phyloP scores from a whole-genome alignment of 2,888 invertebrate species.

The Bembecia ichneumoniformis region DNA sequence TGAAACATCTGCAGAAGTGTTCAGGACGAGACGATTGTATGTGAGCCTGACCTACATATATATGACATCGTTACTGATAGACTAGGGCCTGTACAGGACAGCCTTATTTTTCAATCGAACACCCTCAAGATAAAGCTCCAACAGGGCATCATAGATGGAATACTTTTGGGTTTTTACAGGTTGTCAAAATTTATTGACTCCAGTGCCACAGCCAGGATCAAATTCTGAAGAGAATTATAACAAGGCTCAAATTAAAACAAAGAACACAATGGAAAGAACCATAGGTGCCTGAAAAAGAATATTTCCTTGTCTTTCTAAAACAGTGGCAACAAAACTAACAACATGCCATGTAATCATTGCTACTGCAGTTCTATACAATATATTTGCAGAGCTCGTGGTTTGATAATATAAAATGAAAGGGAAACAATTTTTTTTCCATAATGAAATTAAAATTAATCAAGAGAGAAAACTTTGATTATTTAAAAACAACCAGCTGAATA shows the following conservation, averaged over 20 bases:
- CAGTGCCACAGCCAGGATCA: neutral
- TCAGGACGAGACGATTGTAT: slow-evolving; percentile 2
- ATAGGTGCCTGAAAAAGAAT: slow-evolving; percentile 5
- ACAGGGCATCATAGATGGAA: neutral
- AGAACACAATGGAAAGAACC: slow-evolving; percentile 3
- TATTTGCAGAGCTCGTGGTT: too few species aligned
- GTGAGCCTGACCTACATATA: slow-evolving; percentile 3
- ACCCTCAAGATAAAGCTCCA: neutral
- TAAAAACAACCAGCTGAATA: too few species aligned
- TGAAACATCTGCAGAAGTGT: neutral
- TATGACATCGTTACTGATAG: slow-evolving; percentile 4
- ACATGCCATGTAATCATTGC: too few species aligned
- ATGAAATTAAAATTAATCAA: too few species aligned
- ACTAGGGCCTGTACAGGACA: slow-evolving; percentile 1
- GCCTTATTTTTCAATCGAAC: neutral
- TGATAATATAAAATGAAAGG: too few species aligned
- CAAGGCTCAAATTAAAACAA: slow-evolving; percentile 4
- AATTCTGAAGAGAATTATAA: slow-evolving; percentile 4
- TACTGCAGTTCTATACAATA: too few species aligned
- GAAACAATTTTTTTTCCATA: too few species aligned
- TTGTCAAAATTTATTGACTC: neutral
- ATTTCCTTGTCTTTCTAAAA: slow-evolving; percentile 2
- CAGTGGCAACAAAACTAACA: neutral
- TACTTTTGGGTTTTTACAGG: slow-evolving; percentile 4
- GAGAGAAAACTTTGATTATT: too few species aligned